Evolutionary conservation across 2,888 invertebrate genomes (phyloP).

Genomic region (Andrena fulva): DNA sequence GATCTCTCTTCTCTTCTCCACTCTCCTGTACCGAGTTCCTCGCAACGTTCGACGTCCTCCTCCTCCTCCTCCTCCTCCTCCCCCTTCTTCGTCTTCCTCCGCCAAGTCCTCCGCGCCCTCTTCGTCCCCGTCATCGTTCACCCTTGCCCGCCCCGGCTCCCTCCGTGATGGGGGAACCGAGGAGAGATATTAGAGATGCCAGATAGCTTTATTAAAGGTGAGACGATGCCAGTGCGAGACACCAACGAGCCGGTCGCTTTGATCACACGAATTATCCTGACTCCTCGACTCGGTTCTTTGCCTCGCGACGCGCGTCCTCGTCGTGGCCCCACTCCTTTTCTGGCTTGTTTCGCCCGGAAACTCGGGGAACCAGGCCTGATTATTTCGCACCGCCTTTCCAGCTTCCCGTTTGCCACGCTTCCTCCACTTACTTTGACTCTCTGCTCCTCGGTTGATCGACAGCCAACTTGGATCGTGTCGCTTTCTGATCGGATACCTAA

Average conservation of each 20-base stretch:
- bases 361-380: constrained; percentile 4
- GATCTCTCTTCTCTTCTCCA: constrained; percentile 58
- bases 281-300: constrained; percentile 54
- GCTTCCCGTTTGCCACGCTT: background rate
- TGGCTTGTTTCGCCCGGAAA: constrained; percentile 26
- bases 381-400: constrained; percentile 17
- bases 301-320: constrained; percentile 21
- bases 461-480: background rate
- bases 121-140: constrained; percentile 10
- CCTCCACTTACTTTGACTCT: background rate
- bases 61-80: constrained; percentile 14
- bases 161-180: constrained; percentile 5
- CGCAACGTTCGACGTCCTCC: constrained; percentile 11
- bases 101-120: background rate
- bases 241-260: constrained; percentile 78
- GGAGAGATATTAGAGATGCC: constrained; percentile 79
- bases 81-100: constrained; percentile 40
- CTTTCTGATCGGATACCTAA: background rate
- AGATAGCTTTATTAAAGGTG: constrained; percentile 82
- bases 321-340: constrained; percentile 36
- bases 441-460: background rate
- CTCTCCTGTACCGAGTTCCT: constrained; percentile 30
- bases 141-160: background rate
- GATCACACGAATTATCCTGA: constrained; percentile 76
- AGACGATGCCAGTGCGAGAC: constrained; percentile 75